A percentile compares a stretch with the other conserved stretches of the same genome.
These are phyloP conservation scores for Eurytoma californica DNA, from an alignment of 2,888 invertebrate species.

Conservation along the genomic window DNA sequence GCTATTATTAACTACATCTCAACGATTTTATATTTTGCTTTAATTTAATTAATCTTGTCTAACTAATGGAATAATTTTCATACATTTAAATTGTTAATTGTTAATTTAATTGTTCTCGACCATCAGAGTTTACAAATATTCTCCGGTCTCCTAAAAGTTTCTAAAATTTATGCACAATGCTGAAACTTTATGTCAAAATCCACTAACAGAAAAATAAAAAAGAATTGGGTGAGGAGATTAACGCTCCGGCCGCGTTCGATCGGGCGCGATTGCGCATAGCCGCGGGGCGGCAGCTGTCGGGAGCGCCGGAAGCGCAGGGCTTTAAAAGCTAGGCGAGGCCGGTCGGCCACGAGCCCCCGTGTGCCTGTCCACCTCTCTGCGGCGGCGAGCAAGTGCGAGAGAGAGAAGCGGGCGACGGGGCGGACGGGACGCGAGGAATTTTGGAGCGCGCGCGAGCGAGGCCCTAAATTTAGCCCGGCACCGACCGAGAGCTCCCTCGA, in stretches of 20 bases:
- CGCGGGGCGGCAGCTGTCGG: conserved; percentile 7
- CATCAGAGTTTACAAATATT: too few relatives aligned
- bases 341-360: neutral
- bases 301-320: neutral
- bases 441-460: conserved; percentile 64
- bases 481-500: conserved; percentile 66
- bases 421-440: conserved; percentile 63
- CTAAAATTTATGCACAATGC: too few relatives aligned
- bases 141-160: too few relatives aligned
- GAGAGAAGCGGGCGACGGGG: conserved; percentile 7
- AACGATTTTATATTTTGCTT: too few relatives aligned
- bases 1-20: too few relatives aligned
- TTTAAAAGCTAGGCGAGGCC: neutral
- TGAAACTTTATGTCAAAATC: neutral
- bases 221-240: neutral
- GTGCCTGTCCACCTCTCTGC: neutral
- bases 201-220: conserved; percentile 20
- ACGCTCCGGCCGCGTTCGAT: too few relatives aligned
- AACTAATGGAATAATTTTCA: too few relatives aligned
- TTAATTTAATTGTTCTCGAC: too few relatives aligned
- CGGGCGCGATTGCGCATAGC: neutral
- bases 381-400: neutral
- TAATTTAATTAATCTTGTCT: too few relatives aligned
- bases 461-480: conserved; percentile 59
- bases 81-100: too few relatives aligned